Conservation (phyloP, 2,113 vertebrate genomes). For the Oriolus oriolus region DNA sequence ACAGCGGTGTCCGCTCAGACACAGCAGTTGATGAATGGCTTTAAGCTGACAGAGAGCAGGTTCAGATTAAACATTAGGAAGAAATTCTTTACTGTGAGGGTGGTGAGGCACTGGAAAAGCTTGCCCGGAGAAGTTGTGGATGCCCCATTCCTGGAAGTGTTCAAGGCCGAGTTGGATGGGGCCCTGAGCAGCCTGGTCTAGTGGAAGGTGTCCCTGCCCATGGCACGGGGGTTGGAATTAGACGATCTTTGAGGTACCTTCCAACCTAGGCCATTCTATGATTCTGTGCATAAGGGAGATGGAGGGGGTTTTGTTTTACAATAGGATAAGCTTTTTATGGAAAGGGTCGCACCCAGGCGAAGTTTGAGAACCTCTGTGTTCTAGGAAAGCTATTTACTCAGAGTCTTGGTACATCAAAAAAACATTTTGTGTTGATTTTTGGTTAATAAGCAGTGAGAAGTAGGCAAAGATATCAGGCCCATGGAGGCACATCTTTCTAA, state of each 20-base stretch:
- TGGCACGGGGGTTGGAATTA: neutral
- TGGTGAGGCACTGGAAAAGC: neutral
- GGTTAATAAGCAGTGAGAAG: slow-evolving; percentile 33
- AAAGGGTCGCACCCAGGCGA: neutral
- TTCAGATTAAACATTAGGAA: neutral
- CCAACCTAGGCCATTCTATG: neutral
- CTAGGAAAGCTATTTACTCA: neutral
- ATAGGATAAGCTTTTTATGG: neutral
- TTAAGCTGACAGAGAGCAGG: neutral
- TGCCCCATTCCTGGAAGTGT: neutral
- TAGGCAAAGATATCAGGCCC: neutral
- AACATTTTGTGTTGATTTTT: slow-evolving; percentile 36
- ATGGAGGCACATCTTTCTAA: neutral
- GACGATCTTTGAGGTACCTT: neutral
- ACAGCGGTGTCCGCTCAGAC: neutral
- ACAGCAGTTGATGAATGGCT: neutral
- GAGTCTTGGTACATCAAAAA: neutral
- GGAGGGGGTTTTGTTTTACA: neutral
- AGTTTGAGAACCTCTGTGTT: neutral
- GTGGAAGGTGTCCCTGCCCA: neutral
- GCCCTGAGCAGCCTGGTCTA: neutral
- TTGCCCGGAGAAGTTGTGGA: neutral
- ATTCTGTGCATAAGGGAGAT: neutral
- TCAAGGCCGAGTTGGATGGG: neutral
- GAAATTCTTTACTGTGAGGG: neutral